These are phyloP conservation scores for Phragmatobia fuliginosa DNA, from an alignment of 2,888 invertebrate species.

Conservation along the genomic window DNA sequence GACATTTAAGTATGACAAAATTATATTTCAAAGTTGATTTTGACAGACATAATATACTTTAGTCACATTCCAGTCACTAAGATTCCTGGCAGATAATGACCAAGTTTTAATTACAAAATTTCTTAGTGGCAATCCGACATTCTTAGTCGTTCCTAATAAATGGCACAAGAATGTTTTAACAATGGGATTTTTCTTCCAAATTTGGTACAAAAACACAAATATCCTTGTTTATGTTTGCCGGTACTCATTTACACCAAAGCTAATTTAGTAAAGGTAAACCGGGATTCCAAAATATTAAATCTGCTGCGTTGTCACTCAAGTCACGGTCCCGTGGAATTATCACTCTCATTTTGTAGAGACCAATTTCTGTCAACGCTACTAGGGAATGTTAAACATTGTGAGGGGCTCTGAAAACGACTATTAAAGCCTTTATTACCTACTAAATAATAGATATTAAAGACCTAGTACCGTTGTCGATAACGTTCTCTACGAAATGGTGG, in stretches of 20 bases:
- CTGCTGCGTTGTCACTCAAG: conserved; percentile 55
- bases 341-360: conserved; percentile 70
- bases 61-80: not conserved
- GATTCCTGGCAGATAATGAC: not conserved
- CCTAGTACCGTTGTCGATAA: no score
- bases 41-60: not conserved
- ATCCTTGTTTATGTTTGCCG: conserved; percentile 6
- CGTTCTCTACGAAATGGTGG: no score
- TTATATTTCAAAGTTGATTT: not conserved
- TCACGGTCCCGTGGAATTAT: conserved; percentile 71
- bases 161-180: not conserved
- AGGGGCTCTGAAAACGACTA: conserved; percentile 47
- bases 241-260: conserved; percentile 38
- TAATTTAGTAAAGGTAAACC: conserved; percentile 42
- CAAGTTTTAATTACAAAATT: not conserved
- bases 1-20: not conserved
- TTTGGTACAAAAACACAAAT: not conserved
- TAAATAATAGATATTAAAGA: no score
- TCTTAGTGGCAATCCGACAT: not conserved
- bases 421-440: not conserved
- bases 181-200: not conserved
- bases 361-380: conserved; percentile 70
- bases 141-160: not conserved
- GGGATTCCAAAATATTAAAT: conserved; percentile 46
- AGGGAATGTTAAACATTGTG: conserved; percentile 60